Conservation (phyloP, 2,888 invertebrate genomes). For the Digitonthophagus gazella region DNA sequence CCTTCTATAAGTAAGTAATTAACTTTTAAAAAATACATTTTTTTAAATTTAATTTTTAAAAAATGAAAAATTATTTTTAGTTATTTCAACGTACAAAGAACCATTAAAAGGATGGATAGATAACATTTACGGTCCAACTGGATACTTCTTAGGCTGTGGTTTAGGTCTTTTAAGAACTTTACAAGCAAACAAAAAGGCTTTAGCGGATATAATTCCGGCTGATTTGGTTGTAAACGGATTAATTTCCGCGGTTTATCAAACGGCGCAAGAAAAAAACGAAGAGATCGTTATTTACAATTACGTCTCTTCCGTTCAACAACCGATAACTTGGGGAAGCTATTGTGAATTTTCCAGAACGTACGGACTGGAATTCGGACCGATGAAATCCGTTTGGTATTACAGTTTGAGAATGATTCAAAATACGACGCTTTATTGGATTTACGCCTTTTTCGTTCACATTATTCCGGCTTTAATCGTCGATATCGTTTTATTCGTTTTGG, state of each 20-base stretch:
- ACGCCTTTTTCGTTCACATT: constrained; percentile 59
- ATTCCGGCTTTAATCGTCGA: constrained; percentile 64
- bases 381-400: constrained; percentile 56
- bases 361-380: constrained; percentile 55
- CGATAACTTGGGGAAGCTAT: constrained; percentile 76
- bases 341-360: constrained; percentile 53
- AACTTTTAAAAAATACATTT: constrained; percentile 18
- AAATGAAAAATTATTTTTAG: constrained; percentile 31
- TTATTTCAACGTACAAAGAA: constrained; percentile 45
- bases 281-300: constrained; percentile 73
- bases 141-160: constrained; percentile 53
- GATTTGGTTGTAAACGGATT: constrained; percentile 80
- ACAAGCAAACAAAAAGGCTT: constrained; percentile 53
- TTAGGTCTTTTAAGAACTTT: constrained; percentile 63
- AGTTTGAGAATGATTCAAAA: constrained; percentile 38
- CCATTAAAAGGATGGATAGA: constrained; percentile 62
- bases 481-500: constrained; percentile 50
- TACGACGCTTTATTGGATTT: constrained; percentile 47
- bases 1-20: constrained; percentile 59
- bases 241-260: constrained; percentile 73
- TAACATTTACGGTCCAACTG: constrained; percentile 67
- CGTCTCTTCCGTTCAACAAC: constrained; percentile 77
- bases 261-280: constrained; percentile 25
- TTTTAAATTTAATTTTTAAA: background rate
- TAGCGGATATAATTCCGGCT: constrained; percentile 69